Conservation (phyloP, 2,113 vertebrate genomes). For the Dromaius novaehollandiae region DNA sequence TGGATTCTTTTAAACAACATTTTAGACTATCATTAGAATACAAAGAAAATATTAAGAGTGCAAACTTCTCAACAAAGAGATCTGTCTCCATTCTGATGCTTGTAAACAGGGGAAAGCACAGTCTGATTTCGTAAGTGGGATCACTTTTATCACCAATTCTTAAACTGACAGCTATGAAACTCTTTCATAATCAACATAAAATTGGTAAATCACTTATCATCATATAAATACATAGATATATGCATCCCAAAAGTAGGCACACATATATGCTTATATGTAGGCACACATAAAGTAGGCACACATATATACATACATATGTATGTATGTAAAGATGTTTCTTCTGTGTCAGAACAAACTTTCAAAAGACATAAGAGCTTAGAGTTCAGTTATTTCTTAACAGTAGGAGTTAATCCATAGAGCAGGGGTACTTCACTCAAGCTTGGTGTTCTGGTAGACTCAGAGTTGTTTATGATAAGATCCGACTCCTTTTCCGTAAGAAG, state of each 20-base stretch:
- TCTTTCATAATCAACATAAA: neutral
- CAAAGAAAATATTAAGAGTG: neutral
- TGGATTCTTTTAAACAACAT: neutral
- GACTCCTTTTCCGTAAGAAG: neutral
- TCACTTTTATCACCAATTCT: neutral
- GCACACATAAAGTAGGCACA: neutral
- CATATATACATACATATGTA: neutral
- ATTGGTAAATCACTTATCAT: neutral
- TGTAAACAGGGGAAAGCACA: neutral
- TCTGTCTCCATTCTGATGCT: neutral
- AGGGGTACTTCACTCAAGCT: neutral
- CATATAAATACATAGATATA: neutral
- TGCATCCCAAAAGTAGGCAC: neutral
- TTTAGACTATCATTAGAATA: conserved; percentile 4
- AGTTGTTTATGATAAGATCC: neutral
- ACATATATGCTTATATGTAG: neutral
- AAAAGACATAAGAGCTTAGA: neutral
- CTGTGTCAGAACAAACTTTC: neutral
- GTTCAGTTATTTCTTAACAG: neutral
- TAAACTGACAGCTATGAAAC: neutral
- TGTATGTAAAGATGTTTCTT: neutral
- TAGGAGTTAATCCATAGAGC: neutral
- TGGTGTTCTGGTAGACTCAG: neutral
- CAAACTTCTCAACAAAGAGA: neutral
- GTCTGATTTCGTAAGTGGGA: neutral